A percentile compares a stretch with the other conserved stretches of the same genome.
Evolutionary conservation across 2,797 vertebrate genomes (phyloP).

Genomic region (Eutrigla gurnardus): DNA sequence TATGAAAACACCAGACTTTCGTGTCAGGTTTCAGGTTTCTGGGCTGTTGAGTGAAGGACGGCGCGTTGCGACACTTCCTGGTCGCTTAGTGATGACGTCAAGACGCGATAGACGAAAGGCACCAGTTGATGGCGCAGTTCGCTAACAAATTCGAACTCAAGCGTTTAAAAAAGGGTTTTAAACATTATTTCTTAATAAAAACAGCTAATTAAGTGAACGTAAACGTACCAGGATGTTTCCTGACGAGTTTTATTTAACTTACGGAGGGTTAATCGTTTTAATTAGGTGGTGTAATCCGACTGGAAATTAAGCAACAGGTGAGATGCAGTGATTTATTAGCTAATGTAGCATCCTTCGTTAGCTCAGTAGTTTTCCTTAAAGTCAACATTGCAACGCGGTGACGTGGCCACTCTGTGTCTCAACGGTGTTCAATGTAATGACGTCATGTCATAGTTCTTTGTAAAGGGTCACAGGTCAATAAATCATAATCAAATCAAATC

Average conservation of each 20-base stretch:
- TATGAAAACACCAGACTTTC: background rate
- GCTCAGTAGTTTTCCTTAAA: background rate
- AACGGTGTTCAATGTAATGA: background rate
- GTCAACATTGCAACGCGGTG: background rate
- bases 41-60: constrained; percentile 65
- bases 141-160: background rate
- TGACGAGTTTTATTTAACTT: background rate
- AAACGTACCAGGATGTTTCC: accelerated
- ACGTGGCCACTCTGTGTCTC: background rate
- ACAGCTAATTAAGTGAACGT: background rate
- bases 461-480: too few species aligned
- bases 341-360: background rate
- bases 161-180: background rate
- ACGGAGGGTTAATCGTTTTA: background rate
- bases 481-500: too few species aligned
- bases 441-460: background rate
- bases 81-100: constrained; percentile 71
- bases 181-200: background rate
- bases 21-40: background rate
- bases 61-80: constrained; percentile 17
- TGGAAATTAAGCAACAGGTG: constrained; percentile 23
- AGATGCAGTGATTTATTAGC: background rate
- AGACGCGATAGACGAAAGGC: accelerated
- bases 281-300: too few species aligned
- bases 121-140: constrained; percentile 58